phyloP scores from a whole-genome alignment of 2,113 vertebrate species.

The Corynorhinus townsendii region DNA sequence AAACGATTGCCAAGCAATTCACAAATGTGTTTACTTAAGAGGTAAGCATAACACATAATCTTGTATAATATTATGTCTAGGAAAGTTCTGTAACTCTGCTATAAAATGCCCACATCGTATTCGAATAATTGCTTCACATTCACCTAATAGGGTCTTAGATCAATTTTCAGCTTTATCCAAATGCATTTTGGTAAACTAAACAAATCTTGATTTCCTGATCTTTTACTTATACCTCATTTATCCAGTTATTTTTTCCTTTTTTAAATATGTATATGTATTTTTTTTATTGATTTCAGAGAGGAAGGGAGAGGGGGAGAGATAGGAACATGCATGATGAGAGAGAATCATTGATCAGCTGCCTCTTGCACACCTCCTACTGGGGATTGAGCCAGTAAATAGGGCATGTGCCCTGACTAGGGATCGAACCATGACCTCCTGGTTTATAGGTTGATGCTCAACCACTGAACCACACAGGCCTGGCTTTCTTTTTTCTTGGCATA shows the following conservation, averaged over 20 bases:
- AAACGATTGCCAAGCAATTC: constrained; percentile 20
- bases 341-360: too few relatives aligned
- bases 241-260: background rate
- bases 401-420: too few relatives aligned
- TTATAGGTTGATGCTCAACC: too few relatives aligned
- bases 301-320: too few relatives aligned
- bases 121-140: background rate
- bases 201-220: constrained; percentile 5
- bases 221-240: constrained; percentile 8
- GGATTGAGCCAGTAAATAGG: too few relatives aligned
- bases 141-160: background rate
- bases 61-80: constrained; percentile 24
- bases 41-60: constrained; percentile 39
- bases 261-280: too few relatives aligned
- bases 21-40: constrained; percentile 50
- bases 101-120: background rate
- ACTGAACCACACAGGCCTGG: too few relatives aligned
- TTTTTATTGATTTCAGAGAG: too few relatives aligned
- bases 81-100: background rate
- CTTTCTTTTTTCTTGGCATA: background rate
- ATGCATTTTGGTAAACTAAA: background rate
- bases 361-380: too few relatives aligned
- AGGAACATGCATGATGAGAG: too few relatives aligned
- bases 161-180: constrained; percentile 1
- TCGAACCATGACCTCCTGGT: too few relatives aligned